Evolutionary conservation across 2,797 vertebrate genomes (phyloP).

Genomic region (Sebastes trivittatus): DNA sequence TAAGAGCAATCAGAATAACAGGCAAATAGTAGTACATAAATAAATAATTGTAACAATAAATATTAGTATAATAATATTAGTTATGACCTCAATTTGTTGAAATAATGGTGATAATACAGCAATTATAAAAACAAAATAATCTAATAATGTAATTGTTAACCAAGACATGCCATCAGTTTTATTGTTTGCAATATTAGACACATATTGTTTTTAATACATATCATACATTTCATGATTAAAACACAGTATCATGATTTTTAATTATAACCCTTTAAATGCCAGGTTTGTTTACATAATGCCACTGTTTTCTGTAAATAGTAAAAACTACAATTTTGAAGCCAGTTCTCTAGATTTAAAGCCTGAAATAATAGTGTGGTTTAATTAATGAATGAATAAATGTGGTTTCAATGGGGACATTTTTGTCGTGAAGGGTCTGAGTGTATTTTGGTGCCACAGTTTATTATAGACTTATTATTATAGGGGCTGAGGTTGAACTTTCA

Average conservation of each 20-base stretch:
- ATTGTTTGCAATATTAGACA: no score
- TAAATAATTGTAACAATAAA: fast-evolving
- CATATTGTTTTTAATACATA: no score
- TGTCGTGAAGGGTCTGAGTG: not conserved
- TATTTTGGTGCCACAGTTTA: not conserved
- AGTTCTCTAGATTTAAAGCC: not conserved
- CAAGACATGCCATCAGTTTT: no score
- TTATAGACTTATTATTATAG: not conserved
- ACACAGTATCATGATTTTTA: no score
- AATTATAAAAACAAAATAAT: no score
- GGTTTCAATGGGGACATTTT: not conserved
- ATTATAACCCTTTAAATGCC: not conserved
- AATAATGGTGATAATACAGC: no score
- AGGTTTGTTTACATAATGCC: not conserved
- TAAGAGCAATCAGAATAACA: no score
- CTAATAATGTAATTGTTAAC: no score
- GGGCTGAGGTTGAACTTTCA: not conserved
- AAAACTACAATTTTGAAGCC: not conserved
- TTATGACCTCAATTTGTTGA: no score
- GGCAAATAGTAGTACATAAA: no score
- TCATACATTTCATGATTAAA: no score
- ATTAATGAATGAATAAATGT: not conserved
- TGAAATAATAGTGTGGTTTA: not conserved
- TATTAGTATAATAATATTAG: no score
- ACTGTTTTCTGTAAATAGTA: not conserved